Conservation (phyloP, 1,140 invertebrate genomes). For the Colletes latitarsis region DNA sequence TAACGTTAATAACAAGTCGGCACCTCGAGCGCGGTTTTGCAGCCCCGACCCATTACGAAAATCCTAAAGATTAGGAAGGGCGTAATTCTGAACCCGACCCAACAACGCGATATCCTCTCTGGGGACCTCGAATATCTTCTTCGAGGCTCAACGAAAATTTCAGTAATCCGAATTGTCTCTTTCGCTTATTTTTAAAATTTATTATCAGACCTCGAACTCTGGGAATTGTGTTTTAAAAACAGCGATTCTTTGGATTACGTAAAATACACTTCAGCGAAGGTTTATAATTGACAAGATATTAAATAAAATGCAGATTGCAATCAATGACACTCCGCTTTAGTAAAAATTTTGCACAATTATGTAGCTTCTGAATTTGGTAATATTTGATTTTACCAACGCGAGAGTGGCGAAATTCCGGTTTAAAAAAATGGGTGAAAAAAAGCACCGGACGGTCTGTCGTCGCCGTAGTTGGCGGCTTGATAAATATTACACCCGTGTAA, state of each 20-base stretch:
- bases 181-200: background rate
- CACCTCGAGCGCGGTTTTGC: constrained; percentile 35
- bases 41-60: constrained; percentile 43
- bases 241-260: too few species aligned
- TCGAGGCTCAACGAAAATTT: background rate
- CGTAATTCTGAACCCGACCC: constrained; percentile 36
- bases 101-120: background rate
- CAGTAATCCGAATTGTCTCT: background rate
- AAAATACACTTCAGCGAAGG: too few species aligned
- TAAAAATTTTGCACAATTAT: too few species aligned
- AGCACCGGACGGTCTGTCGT: background rate
- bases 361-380: too few species aligned
- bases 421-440: too few species aligned
- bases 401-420: too few species aligned
- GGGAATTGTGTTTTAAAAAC: too few species aligned
- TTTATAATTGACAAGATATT: too few species aligned
- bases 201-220: too few species aligned
- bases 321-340: too few species aligned
- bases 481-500: background rate
- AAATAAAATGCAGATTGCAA: too few species aligned
- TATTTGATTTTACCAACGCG: too few species aligned
- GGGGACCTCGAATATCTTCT: background rate
- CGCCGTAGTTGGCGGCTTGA: background rate
- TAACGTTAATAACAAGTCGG: constrained; percentile 73
- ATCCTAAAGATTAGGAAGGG: constrained; percentile 50